Evolutionary conservation across 2,888 invertebrate species (phyloP).

Genomic region (Amphipoea oculea): DNA sequence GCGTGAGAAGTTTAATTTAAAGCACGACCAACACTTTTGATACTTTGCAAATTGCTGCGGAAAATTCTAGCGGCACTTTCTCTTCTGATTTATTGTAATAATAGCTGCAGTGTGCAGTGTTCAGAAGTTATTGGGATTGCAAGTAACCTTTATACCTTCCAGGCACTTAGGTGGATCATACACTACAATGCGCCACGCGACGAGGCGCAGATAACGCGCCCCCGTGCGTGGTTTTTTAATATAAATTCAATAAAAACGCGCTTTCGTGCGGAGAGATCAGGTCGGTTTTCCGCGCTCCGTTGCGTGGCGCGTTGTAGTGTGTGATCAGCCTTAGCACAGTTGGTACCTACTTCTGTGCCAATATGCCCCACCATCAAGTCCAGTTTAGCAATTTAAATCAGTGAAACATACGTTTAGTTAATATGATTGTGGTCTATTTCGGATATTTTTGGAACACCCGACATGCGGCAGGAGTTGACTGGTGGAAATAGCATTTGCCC

Average conservation of each 20-base stretch:
- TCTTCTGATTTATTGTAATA: neutral
- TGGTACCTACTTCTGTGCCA: neutral
- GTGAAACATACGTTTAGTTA: no score
- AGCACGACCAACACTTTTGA: slow-evolving; percentile 22
- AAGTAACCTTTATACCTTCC: neutral
- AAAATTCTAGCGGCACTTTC: slow-evolving; percentile 1
- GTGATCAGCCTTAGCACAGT: neutral
- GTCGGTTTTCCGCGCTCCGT: no score
- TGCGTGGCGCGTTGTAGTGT: no score
- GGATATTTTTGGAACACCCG: no score
- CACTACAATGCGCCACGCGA: no score
- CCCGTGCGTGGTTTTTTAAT: no score
- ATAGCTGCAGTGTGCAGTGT: neutral
- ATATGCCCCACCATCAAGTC: neutral
- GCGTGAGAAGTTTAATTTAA: slow-evolving; percentile 32
- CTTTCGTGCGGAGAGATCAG: no score
- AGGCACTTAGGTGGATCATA: neutral
- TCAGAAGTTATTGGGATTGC: neutral
- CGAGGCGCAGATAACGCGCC: no score
- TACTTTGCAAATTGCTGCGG: slow-evolving; percentile 24
- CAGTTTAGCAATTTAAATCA: no score
- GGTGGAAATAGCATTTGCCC: no score
- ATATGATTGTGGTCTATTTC: neutral
- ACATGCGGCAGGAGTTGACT: no score
- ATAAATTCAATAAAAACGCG: no score